Evolutionary conservation across 2,888 invertebrate genomes (phyloP), one percentile per base, ranked within the genome.

Genomic region (Tenthredo livida): DNA sequence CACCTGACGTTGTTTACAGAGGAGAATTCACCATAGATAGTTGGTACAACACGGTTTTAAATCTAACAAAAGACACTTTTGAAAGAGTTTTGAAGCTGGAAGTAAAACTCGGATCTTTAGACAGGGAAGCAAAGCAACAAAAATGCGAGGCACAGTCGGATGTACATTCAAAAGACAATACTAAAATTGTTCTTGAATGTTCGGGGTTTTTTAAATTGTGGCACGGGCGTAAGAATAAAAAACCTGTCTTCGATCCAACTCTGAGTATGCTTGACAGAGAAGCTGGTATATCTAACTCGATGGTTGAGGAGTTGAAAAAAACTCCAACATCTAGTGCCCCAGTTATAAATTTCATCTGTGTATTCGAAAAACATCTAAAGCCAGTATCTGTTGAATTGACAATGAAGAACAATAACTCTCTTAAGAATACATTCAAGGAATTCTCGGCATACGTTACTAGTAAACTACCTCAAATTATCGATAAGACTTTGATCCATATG

Each of bases 241-340:
- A 87, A 29, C 85, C 88, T 47, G 80, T 86, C 2, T 72, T 89
- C 15, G 89, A 91, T 85, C 88, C 90, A 7, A 86, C 87, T 12
- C 72, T 89, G 2, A 90, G 89, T 84, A 86, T 88, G 3, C 88
- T 94, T 29, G 92, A 93, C 50, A 92, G 89, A 84, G 94, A 94
- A 89, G 90, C 89, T 1, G 84, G 90, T 12, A 89, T 94, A 25
- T 92, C 94, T 1, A 89, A 93, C 6, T 90, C 90, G 73, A 87
- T 93, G 17, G 78, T 90, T 15, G 86, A 91, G 43, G 84, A 88
- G 80, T 80, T 87, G n/a, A 88, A 88, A 65, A 88, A 88, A 75
- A 85, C 87, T 6, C 86, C 88, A 2, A 84, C 85, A 10, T 72
- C 87, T 3, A 86, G 85, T 6, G 86, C 88, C 2, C 85, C 88